Evolutionary conservation across 2,888 invertebrate species (phyloP).

Genomic region (Conistra vaccinii): DNA sequence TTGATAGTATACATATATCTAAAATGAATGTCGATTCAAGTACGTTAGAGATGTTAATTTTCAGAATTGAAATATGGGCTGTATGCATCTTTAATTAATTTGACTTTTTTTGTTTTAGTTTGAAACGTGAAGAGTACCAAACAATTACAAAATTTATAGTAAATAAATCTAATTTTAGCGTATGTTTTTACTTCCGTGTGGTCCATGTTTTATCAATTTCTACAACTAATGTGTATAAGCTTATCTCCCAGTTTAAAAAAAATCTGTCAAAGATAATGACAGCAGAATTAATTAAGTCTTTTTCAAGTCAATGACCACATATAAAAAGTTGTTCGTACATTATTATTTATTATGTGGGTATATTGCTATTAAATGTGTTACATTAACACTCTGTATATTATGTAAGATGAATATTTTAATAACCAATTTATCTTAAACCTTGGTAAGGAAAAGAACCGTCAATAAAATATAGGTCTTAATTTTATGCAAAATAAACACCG

Average conservation of each 20-base stretch:
- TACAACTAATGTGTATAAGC: neutral
- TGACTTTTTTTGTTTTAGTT: neutral
- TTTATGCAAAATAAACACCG: neutral
- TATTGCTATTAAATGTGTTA: constrained; percentile 44
- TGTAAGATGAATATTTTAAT: neutral
- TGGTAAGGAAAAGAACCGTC: neutral
- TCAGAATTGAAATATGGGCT: constrained; percentile 8
- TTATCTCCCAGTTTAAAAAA: constrained; percentile 39
- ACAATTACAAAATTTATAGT: neutral
- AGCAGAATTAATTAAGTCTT: constrained; percentile 62
- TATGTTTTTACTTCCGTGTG: constrained; percentile 12
- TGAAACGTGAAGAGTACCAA: neutral
- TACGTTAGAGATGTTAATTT: constrained; percentile 36
- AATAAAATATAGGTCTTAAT: neutral
- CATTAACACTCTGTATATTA: constrained; percentile 17
- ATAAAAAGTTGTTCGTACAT: constrained; percentile 61
- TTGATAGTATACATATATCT: constrained; percentile 28
- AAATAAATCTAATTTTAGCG: neutral
- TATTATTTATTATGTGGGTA: constrained; percentile 52
- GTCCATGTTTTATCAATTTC: constrained; percentile 29
- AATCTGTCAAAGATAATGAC: constrained; percentile 58
- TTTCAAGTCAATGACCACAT: constrained; percentile 69
- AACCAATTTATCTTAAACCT: constrained; percentile 17
- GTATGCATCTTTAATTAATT: neutral
- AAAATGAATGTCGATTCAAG: constrained; percentile 46